These are phyloP conservation scores for Toxonevra muliebris DNA, from an alignment of 2,888 invertebrate genomes.

Conservation along the genomic window DNA sequence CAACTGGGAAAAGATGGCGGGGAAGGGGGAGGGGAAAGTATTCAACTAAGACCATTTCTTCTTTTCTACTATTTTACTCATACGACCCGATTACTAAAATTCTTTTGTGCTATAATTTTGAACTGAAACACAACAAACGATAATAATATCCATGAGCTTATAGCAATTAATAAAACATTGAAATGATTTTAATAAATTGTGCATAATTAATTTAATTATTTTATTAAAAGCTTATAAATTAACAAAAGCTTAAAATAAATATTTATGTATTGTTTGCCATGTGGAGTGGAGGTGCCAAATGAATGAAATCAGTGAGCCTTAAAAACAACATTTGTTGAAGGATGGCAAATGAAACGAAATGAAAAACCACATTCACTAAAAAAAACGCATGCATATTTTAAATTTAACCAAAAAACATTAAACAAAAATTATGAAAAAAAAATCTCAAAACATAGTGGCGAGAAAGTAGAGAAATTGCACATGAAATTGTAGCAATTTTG, in stretches of 20 bases:
- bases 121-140: too few relatives aligned
- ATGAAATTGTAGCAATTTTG: too few relatives aligned
- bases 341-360: not conserved
- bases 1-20: too few relatives aligned
- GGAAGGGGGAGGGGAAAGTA: too few relatives aligned
- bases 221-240: constrained; percentile 35
- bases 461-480: too few relatives aligned
- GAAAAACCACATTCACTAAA: not conserved
- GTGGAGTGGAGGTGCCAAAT: not conserved
- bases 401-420: not conserved
- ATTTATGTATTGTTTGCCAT: not conserved
- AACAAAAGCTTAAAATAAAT: constrained; percentile 9
- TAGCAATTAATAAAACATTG: constrained; percentile 48
- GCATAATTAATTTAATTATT: constrained; percentile 55
- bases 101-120: too few relatives aligned
- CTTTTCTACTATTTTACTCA: too few relatives aligned
- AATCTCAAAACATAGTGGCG: too few relatives aligned
- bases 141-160: constrained; percentile 1
- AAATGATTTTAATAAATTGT: constrained; percentile 45
- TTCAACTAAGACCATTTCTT: too few relatives aligned
- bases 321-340: not conserved
- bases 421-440: too few relatives aligned
- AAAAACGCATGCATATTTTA: not conserved
- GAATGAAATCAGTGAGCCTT: constrained; percentile 1
- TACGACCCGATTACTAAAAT: too few relatives aligned